Base-by-base conservation (phyloP, 53 echinoderm and acorn worm genomes). In the Antedon mediterranea region DNA sequence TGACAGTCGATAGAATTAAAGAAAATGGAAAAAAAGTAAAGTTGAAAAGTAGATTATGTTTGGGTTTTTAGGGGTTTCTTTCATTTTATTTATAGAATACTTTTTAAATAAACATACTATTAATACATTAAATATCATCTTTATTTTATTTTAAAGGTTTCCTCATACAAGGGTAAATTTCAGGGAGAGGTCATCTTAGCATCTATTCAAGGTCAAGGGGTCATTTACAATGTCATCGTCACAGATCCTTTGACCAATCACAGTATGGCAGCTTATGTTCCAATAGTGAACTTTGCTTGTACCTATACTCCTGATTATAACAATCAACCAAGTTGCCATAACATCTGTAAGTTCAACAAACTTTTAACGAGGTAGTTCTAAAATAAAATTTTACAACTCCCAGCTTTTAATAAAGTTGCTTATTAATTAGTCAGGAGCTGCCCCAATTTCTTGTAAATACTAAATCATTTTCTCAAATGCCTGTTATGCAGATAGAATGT, bases 211-310 rank as follows among this genome's bases (percentile, higher is more conserved):
- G 86, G 85, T 13, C 84, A 86, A 5, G 97, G 97, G 0, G 83
- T 88, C 0, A 86, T 92, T 32, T 85, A 92, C 71, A 97, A 97
- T 73, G 77, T 86, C 8, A 78, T 97, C 0, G 92, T 88, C 43
- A 76, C 42, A 7, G 90, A 97, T 34, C 87, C 97, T 2, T 1
- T 13, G 1, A 29, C n/a, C 2, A 71, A 76, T 14, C 34, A 30
- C n/a, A 57, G 79, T 0, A 31, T 75, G 42, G 81, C 88, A 0
- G 84, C 88, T 0, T 97, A 97, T 43, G 79, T 88, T 3, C 91
- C 97, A 0, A 77, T 74, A 8, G 77, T 91, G 0, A 81, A 78
- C 73, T 97, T 86, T 78, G 84, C 91, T 0, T 97, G 97, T 28
- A 81, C 57, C 9, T 57, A 57, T 18, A 26, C 9, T 18, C 9